Evolutionary conservation across 2,888 invertebrate genomes (phyloP), one percentile per base, ranked within the genome.

Genomic region (Strigamia crassipes): DNA sequence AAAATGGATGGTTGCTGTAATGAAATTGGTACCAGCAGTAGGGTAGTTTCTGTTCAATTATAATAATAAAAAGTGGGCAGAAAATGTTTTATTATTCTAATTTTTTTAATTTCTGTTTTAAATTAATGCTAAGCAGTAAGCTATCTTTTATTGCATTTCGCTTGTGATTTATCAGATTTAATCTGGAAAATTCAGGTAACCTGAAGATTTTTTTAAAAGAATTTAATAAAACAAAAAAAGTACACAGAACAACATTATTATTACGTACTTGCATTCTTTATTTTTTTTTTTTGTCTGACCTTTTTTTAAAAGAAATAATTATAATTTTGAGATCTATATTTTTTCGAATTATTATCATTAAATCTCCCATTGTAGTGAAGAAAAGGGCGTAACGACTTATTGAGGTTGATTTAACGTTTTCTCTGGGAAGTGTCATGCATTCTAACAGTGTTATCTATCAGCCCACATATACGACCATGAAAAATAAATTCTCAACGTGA

Each of bases 391-490:
- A 73, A 73, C 31, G 73, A 73, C 27, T 10, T 73, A 38, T 73
- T 9, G 73, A 13, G 73, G 15, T 73, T 73, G 73, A 73, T 73
- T 73, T 73, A 73, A 73, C 73, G 31, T 27, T 73, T 73, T 31
- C 73, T 23, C 15, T 73, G 73, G 73, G 73, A 73, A 23, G 13
- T 73, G 73, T 73, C 73, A 31, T 73, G 27, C 31, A n/a, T 73
- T 31, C 31, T 56, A 73, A 73, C 73, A 31, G 13, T 73, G 73
- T 73, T 73, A 73, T 73, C 73, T 73, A 73, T 73, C 73, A 73
- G 56, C 18, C 18, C 56, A 18, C n/a, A 46, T 56, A 56, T 18
- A 21, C 18, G 56, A 56, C 56, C 56, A 56, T 51, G 51, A 51
- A 56, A 56, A 56, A 56, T 56, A 73, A 73, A 73, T 73, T 31